phyloP scores from a whole-genome alignment of 2,797 vertebrate genomes.

The Corythornis leucogaster region DNA sequence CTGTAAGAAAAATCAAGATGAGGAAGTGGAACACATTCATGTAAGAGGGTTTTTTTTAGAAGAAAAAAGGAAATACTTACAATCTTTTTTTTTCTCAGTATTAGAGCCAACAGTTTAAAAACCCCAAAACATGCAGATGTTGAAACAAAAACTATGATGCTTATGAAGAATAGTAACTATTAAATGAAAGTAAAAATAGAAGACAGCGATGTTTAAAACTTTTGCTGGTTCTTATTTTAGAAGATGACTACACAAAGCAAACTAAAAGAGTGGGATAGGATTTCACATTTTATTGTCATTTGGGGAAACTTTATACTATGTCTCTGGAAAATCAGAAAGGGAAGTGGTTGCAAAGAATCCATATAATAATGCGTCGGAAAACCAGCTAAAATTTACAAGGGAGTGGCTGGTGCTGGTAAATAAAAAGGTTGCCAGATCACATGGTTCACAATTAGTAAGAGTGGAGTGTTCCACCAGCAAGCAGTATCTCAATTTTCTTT shows the following conservation, averaged over 20 bases:
- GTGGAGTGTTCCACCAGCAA: conserved; percentile 63
- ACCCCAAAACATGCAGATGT: neutral
- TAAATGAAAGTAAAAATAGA: conserved; percentile 78
- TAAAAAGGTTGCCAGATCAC: conserved; percentile 75
- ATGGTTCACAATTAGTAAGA: conserved; percentile 76
- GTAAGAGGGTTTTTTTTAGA: neutral
- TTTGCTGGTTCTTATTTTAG: conserved; percentile 79
- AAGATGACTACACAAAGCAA: conserved; percentile 80
- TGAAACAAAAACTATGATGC: conserved; percentile 60
- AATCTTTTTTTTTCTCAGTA: conserved; percentile 44
- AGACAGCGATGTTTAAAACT: conserved; percentile 57
- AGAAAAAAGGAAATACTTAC: conserved; percentile 46
- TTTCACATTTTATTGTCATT: conserved; percentile 83
- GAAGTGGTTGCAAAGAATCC: conserved; percentile 86
- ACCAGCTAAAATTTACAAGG: conserved; percentile 83
- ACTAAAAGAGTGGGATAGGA: conserved; percentile 74
- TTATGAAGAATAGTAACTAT: conserved; percentile 60
- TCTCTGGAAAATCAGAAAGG: conserved; percentile 86
- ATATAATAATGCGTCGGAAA: conserved; percentile 83
- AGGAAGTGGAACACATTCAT: conserved; percentile 25
- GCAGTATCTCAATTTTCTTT: conserved; percentile 71
- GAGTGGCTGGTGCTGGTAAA: conserved; percentile 76
- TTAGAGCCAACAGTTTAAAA: conserved; percentile 21
- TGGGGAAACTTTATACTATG: conserved; percentile 82
- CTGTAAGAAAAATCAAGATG: conserved; percentile 10